Evolutionary conservation across 2,113 vertebrate genomes (phyloP).

Genomic region (Aptenodytes forsteri): DNA sequence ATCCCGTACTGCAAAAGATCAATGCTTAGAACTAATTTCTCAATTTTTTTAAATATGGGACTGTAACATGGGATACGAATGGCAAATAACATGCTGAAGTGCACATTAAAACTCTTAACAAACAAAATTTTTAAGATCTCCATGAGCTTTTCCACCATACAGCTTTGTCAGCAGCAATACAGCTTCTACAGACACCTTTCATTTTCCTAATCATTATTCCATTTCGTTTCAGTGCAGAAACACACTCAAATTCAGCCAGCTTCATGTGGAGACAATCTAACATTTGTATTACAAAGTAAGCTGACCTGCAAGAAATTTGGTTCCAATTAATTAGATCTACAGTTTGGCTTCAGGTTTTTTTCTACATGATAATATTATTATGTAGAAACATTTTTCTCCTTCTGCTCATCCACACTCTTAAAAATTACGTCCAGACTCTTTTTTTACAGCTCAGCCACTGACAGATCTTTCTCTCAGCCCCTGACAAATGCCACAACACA

Average conservation of each 20-base stretch:
- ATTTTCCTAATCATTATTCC: background rate
- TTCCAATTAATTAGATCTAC: background rate
- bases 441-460: background rate
- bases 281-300: background rate
- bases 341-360: background rate
- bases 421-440: background rate
- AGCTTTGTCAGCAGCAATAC: background rate
- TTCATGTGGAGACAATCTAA: background rate
- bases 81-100: background rate
- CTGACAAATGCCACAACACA: background rate
- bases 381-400: background rate
- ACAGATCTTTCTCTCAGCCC: background rate
- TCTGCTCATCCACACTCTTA: background rate
- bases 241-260: background rate
- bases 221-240: background rate
- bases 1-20: background rate
- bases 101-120: background rate
- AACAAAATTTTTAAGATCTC: background rate
- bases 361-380: background rate
- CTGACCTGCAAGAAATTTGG: background rate
- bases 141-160: background rate
- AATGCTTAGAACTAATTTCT: background rate
- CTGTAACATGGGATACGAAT: background rate
- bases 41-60: background rate
- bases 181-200: background rate